Evolutionary conservation across 53 echinoderm and acorn worm genomes (phyloP).

Genomic region (Crossaster papposus): DNA sequence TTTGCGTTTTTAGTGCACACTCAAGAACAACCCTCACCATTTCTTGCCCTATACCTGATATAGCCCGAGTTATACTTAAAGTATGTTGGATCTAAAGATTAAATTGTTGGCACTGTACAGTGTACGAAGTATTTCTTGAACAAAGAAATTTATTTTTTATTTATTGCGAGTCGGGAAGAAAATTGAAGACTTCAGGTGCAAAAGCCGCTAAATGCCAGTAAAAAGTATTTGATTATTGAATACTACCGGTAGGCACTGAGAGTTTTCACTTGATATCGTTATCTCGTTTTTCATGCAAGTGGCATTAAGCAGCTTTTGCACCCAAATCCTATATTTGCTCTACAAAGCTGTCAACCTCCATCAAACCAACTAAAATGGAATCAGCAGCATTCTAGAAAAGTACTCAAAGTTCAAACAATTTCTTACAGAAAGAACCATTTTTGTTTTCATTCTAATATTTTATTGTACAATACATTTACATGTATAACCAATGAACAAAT

Average conservation of each 20-base stretch:
- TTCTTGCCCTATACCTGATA: not conserved
- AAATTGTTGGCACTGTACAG: not conserved
- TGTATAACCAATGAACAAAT: not conserved
- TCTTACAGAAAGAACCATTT: not conserved
- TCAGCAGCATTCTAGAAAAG: too few species aligned
- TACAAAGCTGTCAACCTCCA: too few species aligned
- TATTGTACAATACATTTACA: not conserved
- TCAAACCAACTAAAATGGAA: too few species aligned
- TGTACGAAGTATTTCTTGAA: constrained; percentile 29
- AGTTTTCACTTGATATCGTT: too few species aligned
- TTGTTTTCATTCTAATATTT: not conserved
- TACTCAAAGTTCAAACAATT: not conserved
- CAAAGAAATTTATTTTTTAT: not conserved
- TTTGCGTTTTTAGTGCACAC: not conserved
- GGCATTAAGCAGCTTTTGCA: too few species aligned
- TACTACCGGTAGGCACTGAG: too few species aligned
- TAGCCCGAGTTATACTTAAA: too few species aligned
- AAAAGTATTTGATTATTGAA: not conserved
- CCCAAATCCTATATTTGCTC: too few species aligned
- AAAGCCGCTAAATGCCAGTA: not conserved
- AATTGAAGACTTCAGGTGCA: too few species aligned
- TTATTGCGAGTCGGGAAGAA: not conserved
- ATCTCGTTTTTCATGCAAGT: too few species aligned
- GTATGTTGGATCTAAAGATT: too few species aligned
- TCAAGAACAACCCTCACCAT: too few species aligned